phyloP scores from a whole-genome alignment of 2,113 vertebrate species.

The Gavialis gangeticus region DNA sequence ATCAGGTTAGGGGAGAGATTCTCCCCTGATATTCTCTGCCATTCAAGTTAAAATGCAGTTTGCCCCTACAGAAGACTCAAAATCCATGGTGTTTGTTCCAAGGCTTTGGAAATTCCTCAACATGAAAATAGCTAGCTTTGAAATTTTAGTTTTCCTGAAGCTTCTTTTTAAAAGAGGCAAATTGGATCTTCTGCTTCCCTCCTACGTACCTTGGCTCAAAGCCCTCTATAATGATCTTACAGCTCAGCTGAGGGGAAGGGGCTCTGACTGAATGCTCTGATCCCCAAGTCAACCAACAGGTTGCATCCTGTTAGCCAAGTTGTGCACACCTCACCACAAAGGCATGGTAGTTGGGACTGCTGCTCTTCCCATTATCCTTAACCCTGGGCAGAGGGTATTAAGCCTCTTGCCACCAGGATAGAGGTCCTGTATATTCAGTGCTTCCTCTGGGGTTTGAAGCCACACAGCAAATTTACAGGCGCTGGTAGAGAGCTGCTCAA shows the following conservation, averaged over 20 bases:
- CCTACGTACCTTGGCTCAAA: neutral
- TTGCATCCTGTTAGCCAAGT: no score
- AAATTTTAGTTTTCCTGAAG: neutral
- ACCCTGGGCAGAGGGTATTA: constrained; percentile 1
- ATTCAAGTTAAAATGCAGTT: no score
- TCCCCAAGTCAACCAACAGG: neutral
- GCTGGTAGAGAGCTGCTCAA: no score
- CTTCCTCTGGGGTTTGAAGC: neutral
- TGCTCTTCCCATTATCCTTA: neutral
- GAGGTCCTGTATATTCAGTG: neutral
- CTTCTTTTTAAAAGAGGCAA: neutral
- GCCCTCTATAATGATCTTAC: neutral
- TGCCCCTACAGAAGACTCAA: no score
- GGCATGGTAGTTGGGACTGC: neutral
- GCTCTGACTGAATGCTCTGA: neutral
- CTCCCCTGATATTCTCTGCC: no score
- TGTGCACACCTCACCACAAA: neutral
- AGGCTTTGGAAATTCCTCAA: neutral
- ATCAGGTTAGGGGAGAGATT: no score
- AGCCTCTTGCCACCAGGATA: neutral
- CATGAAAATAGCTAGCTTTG: neutral
- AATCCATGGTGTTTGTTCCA: neutral
- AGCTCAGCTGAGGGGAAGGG: neutral
- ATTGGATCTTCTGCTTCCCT: neutral
- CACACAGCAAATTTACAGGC: no score